These are phyloP conservation scores for Uria aalge DNA, from an alignment of 2,113 vertebrate species.

Conservation along the genomic window DNA sequence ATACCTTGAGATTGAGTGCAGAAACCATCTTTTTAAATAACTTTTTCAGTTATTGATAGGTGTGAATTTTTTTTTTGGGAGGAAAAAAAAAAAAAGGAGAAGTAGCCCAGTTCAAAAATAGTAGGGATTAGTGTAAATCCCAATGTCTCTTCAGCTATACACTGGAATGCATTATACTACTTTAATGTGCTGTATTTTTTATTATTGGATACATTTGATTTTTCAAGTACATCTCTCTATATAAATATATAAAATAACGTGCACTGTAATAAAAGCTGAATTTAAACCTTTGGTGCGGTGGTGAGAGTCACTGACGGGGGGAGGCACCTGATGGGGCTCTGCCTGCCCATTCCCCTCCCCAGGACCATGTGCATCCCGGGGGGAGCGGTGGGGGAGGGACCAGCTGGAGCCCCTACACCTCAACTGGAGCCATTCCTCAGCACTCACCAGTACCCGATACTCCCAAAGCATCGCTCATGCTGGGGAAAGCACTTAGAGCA, in stretches of 20 bases:
- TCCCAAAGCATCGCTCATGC: neutral
- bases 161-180: slow-evolving; percentile 85
- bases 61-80: slow-evolving; percentile 12
- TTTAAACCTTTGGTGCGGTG: neutral
- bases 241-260: slow-evolving; percentile 76
- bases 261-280: slow-evolving; percentile 80
- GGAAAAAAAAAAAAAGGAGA: neutral
- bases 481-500: neutral
- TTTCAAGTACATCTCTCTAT: slow-evolving; percentile 80
- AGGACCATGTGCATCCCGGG: rapidly evolving
- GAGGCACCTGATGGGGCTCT: neutral
- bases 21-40: slow-evolving; percentile 54
- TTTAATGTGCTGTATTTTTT: slow-evolving; percentile 84
- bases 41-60: slow-evolving; percentile 48
- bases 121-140: slow-evolving; percentile 66
- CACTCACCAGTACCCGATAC: rapidly evolving
- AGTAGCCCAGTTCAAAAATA: slow-evolving; percentile 59
- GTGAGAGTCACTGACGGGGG: neutral
- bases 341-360: rapidly evolving
- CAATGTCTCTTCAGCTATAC: slow-evolving; percentile 73
- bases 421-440: neutral
- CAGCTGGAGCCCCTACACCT: neutral
- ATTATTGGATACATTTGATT: slow-evolving; percentile 85
- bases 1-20: slow-evolving; percentile 62
- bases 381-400: no score